A percentile compares a stretch with the other conserved stretches of the same genome.
Evolutionary conservation across 2,113 vertebrate genomes (phyloP).

Genomic region (Dromiciops gliroides): DNA sequence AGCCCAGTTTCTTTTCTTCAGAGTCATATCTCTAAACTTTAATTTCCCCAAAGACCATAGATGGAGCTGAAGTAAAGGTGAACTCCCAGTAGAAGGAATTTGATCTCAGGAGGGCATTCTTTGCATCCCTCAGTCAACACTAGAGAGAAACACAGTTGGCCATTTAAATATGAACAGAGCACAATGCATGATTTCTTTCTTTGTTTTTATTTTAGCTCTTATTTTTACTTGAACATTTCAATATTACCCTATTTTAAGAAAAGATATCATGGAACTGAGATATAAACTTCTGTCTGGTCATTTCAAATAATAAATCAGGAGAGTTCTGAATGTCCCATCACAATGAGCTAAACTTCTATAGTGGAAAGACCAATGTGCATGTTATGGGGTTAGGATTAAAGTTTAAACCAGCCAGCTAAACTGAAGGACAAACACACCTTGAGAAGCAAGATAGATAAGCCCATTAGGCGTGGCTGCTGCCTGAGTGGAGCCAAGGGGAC

Average conservation of each 20-base stretch:
- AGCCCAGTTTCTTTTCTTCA: neutral
- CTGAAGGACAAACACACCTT: no score
- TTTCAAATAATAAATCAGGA: constrained; percentile 35
- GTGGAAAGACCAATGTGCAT: constrained; percentile 18
- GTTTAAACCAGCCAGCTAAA: no score
- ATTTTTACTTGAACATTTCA: constrained; percentile 14
- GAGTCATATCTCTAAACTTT: neutral
- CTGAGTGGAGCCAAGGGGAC: no score
- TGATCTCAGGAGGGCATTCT: neutral
- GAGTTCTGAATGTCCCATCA: neutral
- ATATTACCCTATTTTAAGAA: constrained; percentile 37
- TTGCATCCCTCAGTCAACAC: fast-evolving
- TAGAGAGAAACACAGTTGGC: fast-evolving
- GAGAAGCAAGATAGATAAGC: no score
- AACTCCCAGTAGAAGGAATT: neutral
- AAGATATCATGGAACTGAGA: constrained; percentile 41
- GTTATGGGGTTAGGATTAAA: no score
- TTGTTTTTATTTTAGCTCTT: neutral
- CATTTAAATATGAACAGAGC: neutral
- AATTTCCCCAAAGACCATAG: neutral
- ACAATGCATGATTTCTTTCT: neutral
- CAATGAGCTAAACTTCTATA: constrained; percentile 11
- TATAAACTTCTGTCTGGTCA: constrained; percentile 39
- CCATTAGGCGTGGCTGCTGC: no score
- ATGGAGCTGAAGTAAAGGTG: fast-evolving